Evolutionary conservation across 2,113 vertebrate genomes (phyloP), one percentile per base, ranked within the genome.

Genomic region (Rhipidura dahli): DNA sequence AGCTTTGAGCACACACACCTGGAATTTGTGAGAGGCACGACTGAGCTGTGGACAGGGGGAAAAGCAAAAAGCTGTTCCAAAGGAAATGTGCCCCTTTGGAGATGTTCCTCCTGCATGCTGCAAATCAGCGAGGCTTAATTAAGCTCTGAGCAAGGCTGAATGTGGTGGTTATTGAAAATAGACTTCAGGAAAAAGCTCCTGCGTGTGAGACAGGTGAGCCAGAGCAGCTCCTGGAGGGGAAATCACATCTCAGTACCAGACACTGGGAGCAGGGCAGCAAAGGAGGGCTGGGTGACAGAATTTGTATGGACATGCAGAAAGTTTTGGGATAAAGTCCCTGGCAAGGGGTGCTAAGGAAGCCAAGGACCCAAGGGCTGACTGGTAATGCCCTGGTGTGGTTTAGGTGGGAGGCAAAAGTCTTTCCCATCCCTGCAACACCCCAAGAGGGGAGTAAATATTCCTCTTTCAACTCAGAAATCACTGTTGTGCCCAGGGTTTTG

Each of bases 101-200:
- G 88, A 39, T 5, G 68, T 21, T 85, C 91, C 51, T 87, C 66
- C 84, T 66, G 82, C 63, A 51, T 49, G 1, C 5, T 59, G 75
- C 45, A 66, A 69, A 95, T 77, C 89, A 95, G 71, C 68, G 66
- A 88, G 90, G 87, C 50, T 96, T 95, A 94, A 93, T 95, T 91
- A 94, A 91, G 59, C 0, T 0, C 28, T 37, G 90, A 75, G 82
- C 49, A 49, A 50, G 66, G 65, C 79, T 85, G 92, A 61, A 27
- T 19, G 83, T 40, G 53, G 83, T 71, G 69, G 44, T 73, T 53
- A 30, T 91, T 87, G 87, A n/a, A 65, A 84, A 76, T 2, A 57
- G 51, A 75, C 18, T 60, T 49, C 17, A 3, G 81, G 64, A 37
- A 56, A 68, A 63, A 90, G 15, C 47, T 53, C 15, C 50, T 79